A percentile compares a stretch with the other conserved stretches of the same genome.
These are phyloP conservation scores for Pycnonotus jocosus DNA, from an alignment of 2,113 vertebrate species.

Conservation along the genomic window DNA sequence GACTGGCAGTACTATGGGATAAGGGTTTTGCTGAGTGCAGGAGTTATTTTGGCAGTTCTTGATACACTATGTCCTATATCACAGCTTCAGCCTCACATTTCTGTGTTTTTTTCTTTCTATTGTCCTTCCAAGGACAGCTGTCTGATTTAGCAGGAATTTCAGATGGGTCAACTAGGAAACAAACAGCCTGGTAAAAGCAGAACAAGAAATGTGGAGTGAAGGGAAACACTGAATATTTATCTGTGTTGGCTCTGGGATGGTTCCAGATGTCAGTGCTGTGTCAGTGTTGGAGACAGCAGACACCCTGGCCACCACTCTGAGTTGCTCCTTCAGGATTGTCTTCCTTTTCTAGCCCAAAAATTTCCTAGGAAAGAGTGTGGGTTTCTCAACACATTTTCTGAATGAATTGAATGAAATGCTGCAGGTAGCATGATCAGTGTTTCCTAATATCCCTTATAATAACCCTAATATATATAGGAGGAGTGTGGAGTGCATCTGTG, in stretches of 20 bases:
- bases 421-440: background rate
- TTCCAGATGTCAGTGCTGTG: background rate
- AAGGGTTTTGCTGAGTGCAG: background rate
- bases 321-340: background rate
- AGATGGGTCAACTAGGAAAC: background rate
- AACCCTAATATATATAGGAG: background rate
- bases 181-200: background rate
- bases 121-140: background rate
- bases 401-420: background rate
- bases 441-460: background rate
- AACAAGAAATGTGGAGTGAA: background rate
- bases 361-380: background rate
- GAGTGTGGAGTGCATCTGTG: background rate
- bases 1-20: background rate
- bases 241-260: background rate
- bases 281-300: background rate
- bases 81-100: background rate
- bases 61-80: background rate
- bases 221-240: background rate
- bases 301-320: background rate
- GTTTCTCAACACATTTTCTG: background rate
- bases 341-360: background rate
- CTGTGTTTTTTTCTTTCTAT: background rate
- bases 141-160: background rate
- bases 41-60: background rate